Conservation (phyloP, 1,140 invertebrate genomes). For the Hycleus phaleratus region DNA sequence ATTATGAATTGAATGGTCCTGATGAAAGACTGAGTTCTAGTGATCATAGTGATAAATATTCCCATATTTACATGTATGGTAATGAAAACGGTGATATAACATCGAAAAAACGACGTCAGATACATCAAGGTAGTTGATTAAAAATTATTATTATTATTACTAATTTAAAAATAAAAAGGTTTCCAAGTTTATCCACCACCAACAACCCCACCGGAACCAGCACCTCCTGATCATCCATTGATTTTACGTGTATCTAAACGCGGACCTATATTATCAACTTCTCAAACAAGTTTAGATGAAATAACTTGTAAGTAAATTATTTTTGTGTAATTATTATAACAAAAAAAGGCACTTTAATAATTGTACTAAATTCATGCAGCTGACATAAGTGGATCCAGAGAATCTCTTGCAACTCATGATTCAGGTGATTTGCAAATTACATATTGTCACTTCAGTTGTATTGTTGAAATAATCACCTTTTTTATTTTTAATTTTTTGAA, state of each 20-base stretch:
- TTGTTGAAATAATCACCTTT: neutral
- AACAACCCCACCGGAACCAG: constrained; percentile 72
- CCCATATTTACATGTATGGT: constrained; percentile 40
- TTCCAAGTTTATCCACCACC: constrained; percentile 75
- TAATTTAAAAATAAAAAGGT: constrained; percentile 43
- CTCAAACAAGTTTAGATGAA: constrained; percentile 58
- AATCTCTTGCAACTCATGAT: constrained; percentile 67
- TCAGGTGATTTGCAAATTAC: constrained; percentile 51
- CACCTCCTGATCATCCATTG: constrained; percentile 61
- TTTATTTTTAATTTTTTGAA: no score
- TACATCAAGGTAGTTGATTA: constrained; percentile 20
- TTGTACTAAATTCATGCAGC: constrained; percentile 44
- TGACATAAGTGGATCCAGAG: constrained; percentile 68
- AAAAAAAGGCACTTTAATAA: neutral
- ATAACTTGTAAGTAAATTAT: constrained; percentile 48
- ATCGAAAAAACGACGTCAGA: constrained; percentile 33
- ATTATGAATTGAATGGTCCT: constrained; percentile 61
- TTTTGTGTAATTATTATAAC: neutral
- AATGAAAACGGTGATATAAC: constrained; percentile 37
- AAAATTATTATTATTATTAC: no score
- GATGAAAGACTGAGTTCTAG: constrained; percentile 47
- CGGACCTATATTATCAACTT: constrained; percentile 43
- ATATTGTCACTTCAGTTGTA: neutral
- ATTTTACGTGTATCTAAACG: constrained; percentile 24
- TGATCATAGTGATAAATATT: constrained; percentile 64